Evolutionary conservation across 2,888 invertebrate genomes (phyloP), one percentile per base, ranked within the genome.

Genomic region (Pristionchus exspectatus): DNA sequence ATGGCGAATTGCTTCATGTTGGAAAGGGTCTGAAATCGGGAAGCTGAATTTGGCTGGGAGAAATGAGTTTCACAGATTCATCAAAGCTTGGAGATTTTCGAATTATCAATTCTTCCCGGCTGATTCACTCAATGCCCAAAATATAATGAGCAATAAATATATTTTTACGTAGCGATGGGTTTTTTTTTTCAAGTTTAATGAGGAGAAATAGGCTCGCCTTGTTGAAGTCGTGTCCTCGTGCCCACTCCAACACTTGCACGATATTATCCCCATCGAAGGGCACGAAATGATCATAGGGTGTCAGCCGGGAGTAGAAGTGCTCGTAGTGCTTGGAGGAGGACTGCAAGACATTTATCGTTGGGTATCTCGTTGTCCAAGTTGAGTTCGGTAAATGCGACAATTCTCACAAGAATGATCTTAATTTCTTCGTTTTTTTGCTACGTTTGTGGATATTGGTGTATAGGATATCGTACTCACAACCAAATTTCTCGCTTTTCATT

Each of bases 291-390:
- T 96, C 96, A 96, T 97, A 97, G 0, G 97, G 97, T 90, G 96
- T 95, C 21, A 98, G 95, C 92, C 97, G 96, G 69, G 96, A 95
- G 95, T 99, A 99, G 95, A 98, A 99, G 96, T 97, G 97, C 96
- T 99, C 98, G 95, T 98, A 97, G 95, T 97, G 98, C n/a, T 97
- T 96, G 0, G 98, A 98, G 50, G 97, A 97, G 95, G 98, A 98
- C 96, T 89, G 85, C 44, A 50, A 50, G 3, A 44, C 44, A 44
- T 5, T 44, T 44, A 3, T 44, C 44, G 44, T 5, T 3, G 3
- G 44, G 44, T 44, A 44, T 44, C 44, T 44, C 44, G 4, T 44
- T 44, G 44, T 5, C 44, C 44, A 9, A 44, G 4, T 44, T 44
- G 44, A 9, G 44, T 44, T 44, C 44, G 44, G 9, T 3, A 5